Conservation (phyloP, 2,113 vertebrate genomes). For the Galemys pyrenaicus region DNA sequence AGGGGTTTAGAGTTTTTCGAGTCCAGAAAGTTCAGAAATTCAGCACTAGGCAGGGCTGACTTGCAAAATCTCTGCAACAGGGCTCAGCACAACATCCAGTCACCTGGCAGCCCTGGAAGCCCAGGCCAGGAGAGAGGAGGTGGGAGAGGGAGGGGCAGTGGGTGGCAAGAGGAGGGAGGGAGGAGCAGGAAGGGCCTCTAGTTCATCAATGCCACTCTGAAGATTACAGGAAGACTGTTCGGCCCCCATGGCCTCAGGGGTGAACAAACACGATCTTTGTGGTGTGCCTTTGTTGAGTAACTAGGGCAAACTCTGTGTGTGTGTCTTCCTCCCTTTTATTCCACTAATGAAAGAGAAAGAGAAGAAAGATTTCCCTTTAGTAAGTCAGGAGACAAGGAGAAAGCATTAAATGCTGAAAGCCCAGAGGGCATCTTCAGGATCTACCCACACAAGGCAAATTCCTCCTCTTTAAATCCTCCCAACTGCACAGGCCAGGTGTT, state of each 20-base stretch:
- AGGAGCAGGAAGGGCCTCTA: slow-evolving; percentile 4
- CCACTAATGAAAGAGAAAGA: slow-evolving; percentile 52
- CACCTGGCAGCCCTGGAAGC: background rate
- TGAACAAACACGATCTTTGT: slow-evolving; percentile 79
- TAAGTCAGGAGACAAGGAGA: slow-evolving; percentile 49
- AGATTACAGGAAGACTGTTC: slow-evolving; percentile 48
- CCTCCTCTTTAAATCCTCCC: slow-evolving; percentile 7
- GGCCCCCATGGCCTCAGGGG: slow-evolving; percentile 72
- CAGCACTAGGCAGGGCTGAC: background rate
- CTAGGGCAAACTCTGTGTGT: slow-evolving; percentile 65
- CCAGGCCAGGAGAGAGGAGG: background rate
- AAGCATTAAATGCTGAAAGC: background rate
- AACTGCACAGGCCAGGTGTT: background rate
- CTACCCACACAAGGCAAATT: slow-evolving; percentile 37
- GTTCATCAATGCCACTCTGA: slow-evolving; percentile 64
- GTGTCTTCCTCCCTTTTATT: slow-evolving; percentile 72
- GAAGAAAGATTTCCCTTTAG: slow-evolving; percentile 64
- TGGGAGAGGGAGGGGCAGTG: background rate
- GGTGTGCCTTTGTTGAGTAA: slow-evolving; percentile 77
- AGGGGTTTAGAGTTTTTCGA: background rate
- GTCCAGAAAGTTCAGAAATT: background rate
- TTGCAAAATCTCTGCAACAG: background rate
- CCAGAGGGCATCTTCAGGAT: slow-evolving; percentile 27
- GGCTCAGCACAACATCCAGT: background rate
- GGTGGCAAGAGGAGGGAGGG: background rate